Base-by-base conservation (phyloP, 2,113 vertebrate genomes). In the Athene noctua region DNA sequence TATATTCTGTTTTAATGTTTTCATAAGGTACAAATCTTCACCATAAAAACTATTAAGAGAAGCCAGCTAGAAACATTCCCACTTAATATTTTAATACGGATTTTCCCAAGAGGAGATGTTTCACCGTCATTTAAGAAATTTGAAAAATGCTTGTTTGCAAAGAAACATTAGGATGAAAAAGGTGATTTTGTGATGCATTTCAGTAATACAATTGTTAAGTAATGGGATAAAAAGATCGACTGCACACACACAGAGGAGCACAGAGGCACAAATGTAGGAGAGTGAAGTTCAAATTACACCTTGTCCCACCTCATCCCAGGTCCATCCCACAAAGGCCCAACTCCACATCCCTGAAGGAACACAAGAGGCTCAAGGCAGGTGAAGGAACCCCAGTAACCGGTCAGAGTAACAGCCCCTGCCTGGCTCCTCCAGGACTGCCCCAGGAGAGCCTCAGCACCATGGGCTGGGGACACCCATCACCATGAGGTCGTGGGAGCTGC, bases 61-160 rank as follows among this genome's bases (percentile, higher is more conserved):
- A 29, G 71, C 85, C 94, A 95, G 86, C 93, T 97, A 92, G 92
- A 94, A 96, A 83, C 32, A 67, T 92, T 93, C 67, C 85, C 21
- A 9, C 47, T 93, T 97, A 92, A 93, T 93, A 96, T 95, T 96
- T 95, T 94, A 92, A 93, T 86, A 86, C 47, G 67, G 67, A 92
- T 93, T 88, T 94, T 29, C 81, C 91, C 78, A 88, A 93, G 84
- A 96, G 84, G 67, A 97, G 86, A 83, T 73, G 54, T 73, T 96
- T 91, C 62, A 80, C 30, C 0, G 0, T 40, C 2, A 15, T 55
- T 93, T 93, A 66, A 80, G 81, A 90, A 85, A 91, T 94, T 85
- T 75, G 36, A 90, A 96, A 95, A 94, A 66, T 18, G 20, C 11
- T 86, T 90, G 44, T 79, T 85, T 80, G 46, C 90, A 92, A 94